Percentiles rank a stretch among this genome's conserved stretches.
These are phyloP conservation scores for Climacteris rufus DNA, from an alignment of 2,113 vertebrate species.

Conservation along the genomic window DNA sequence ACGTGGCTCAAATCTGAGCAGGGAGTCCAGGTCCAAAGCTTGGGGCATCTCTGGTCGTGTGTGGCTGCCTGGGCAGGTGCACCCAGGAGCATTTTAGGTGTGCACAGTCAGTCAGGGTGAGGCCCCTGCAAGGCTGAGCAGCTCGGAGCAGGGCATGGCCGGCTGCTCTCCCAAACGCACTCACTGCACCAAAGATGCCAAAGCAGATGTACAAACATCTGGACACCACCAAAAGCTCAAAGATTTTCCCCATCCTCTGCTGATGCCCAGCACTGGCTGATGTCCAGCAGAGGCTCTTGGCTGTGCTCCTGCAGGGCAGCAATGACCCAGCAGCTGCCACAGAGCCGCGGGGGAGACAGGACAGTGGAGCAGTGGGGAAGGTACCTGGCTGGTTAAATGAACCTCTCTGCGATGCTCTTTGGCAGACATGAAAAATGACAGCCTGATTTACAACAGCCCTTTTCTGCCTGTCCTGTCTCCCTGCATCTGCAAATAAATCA, in stretches of 20 bases:
- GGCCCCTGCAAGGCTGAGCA: background rate
- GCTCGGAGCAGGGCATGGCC: background rate
- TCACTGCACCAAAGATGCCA: background rate
- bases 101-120: background rate
- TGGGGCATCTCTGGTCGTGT: background rate
- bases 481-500: background rate
- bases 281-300: background rate
- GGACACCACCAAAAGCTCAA: background rate
- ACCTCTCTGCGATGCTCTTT: background rate
- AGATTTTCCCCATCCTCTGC: background rate
- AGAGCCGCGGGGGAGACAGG: background rate
- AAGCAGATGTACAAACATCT: background rate
- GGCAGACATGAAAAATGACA: background rate
- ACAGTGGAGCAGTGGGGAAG: background rate
- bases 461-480: background rate
- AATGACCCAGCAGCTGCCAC: background rate
- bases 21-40: background rate
- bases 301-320: background rate
- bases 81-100: background rate
- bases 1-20: background rate
- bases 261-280: background rate
- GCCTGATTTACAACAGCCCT: background rate
- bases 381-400: background rate
- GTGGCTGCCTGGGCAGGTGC: too few species aligned
- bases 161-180: background rate